phyloP scores from a whole-genome alignment of 2,888 invertebrate genomes.

The Watsonalla binaria region DNA sequence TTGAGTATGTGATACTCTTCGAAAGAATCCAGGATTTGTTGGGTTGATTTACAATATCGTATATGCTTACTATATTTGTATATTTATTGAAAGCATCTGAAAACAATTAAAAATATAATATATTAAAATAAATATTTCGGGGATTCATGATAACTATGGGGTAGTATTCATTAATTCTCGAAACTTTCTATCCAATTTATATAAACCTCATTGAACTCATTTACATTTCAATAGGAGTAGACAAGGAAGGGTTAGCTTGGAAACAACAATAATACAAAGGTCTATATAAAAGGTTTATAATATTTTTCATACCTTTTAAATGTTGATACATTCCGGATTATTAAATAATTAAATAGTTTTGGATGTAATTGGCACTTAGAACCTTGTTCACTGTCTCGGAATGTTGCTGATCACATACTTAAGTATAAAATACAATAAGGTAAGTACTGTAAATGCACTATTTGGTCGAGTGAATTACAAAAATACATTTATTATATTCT shows the following conservation, averaged over 20 bases:
- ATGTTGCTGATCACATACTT: slow-evolving; percentile 28
- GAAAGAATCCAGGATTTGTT: no score
- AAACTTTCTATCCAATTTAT: no score
- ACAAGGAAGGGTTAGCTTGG: not conserved
- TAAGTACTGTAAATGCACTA: slow-evolving; percentile 18
- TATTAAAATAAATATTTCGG: no score
- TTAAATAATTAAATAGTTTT: not conserved
- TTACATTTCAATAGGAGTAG: no score
- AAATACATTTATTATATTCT: not conserved
- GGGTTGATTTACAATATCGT: no score
- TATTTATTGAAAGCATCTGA: no score
- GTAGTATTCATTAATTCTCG: no score
- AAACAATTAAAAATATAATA: no score
- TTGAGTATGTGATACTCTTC: no score
- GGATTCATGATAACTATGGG: no score
- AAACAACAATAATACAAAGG: not conserved
- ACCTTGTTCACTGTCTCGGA: slow-evolving; percentile 38
- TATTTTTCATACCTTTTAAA: not conserved
- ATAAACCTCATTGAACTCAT: no score
- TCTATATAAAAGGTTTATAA: not conserved
- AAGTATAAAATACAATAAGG: slow-evolving; percentile 27
- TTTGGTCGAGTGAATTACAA: slow-evolving; percentile 6
- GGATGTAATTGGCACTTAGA: slow-evolving; percentile 29
- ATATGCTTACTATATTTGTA: no score
- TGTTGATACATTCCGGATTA: not conserved